Evolutionary conservation across 2,888 invertebrate genomes (phyloP), one percentile per base, ranked within the genome.

Genomic region (Heliconius hortense): DNA sequence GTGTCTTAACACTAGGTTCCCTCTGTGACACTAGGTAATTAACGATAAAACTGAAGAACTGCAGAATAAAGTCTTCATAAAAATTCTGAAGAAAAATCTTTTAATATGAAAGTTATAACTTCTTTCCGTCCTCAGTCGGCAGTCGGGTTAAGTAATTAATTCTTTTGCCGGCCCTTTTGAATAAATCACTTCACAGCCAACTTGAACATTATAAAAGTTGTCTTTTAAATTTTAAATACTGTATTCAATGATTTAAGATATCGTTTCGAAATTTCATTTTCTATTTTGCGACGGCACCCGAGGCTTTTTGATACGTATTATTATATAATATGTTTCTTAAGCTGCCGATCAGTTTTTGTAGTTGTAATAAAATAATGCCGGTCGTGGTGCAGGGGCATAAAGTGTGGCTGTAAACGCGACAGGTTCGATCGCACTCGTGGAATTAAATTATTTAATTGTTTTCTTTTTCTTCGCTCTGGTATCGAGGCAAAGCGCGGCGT

Each of bases 61-160:
- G 64, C 64, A 62, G 59, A 77, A 72, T 72, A 74, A 75, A 78
- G 71, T 76, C 74, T 24, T 53, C 67, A 60, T 60, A 39, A 73
- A 70, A 68, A 74, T 66, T 77, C 73, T 62, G 48, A 21, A 59
- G 72, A 74, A 77, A 79, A 75, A 79, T 79, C 78, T 77, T 82
- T 82, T 83, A 83, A 82, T 82, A 82, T 82, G 78, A 76, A 72
- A 77, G 63, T 71, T 67, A 79, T 75, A 85, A 86, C 81, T 86
- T 87, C 83, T 85, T 86, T 84, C 83, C 83, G 80, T 76, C 78
- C 64, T 77, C 79, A 77, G 82, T 84, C 80, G 81, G 78, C 84
- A 83, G 83, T 84, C 83, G 81, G 81, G 84, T 85, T 87, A 87
- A 89, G 87, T 89, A 89, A 90, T 90, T 90, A 91, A 90, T 88